Evolutionary conservation across 2,797 vertebrate genomes (phyloP).

Genomic region (Manis crassicaudata): DNA sequence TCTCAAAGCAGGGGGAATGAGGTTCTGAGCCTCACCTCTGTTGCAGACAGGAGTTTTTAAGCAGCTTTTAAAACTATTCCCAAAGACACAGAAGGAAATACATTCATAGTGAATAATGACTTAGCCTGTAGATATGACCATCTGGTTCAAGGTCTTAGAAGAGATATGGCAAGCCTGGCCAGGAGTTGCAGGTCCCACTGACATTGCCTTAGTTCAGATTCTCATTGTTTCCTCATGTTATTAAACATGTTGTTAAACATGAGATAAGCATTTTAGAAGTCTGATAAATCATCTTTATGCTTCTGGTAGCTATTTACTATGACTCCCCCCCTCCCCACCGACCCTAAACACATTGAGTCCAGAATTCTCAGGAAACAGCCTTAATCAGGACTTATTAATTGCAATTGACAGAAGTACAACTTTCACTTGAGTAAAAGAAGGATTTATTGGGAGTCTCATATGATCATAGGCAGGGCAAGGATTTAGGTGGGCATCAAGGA

Average conservation of each 20-base stretch:
- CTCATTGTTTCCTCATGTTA: not conserved
- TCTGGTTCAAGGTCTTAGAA: slow-evolving; percentile 6
- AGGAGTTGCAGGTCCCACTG: not conserved
- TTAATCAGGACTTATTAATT: slow-evolving; percentile 21
- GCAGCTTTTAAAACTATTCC: not conserved
- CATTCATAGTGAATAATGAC: slow-evolving; percentile 16
- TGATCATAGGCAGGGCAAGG: not conserved
- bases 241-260: not conserved
- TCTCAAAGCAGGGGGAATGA: no score
- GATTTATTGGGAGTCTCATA: slow-evolving; percentile 8
- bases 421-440: slow-evolving; percentile 15
- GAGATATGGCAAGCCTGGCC: not conserved
- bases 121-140: not conserved
- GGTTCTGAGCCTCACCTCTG: no score
- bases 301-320: slow-evolving; percentile 23
- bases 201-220: not conserved
- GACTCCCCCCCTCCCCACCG: not conserved
- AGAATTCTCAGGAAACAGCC: slow-evolving; percentile 26
- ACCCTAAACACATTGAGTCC: slow-evolving; percentile 31
- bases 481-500: not conserved
- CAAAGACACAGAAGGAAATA: not conserved
- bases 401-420: slow-evolving; percentile 22
- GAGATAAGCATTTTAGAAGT: not conserved
- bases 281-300: not conserved
- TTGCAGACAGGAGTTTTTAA: slow-evolving; percentile 24